phyloP scores from a whole-genome alignment of 92 coral and sea anemone species.

The Hydrozoanthus gracilis region DNA sequence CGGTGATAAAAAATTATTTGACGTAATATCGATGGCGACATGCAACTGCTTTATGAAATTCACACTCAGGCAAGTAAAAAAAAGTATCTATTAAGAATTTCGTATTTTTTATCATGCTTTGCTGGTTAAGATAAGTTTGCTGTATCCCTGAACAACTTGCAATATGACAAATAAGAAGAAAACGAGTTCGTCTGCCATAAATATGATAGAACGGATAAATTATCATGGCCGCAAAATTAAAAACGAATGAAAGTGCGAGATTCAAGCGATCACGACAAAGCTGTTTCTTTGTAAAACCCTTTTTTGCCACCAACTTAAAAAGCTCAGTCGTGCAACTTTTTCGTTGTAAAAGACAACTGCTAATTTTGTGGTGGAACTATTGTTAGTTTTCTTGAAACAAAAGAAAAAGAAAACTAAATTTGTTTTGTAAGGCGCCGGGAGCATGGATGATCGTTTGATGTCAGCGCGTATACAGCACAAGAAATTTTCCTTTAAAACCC shows the following conservation, averaged over 20 bases:
- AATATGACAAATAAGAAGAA: no score
- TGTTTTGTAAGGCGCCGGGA: background rate
- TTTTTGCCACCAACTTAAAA: background rate
- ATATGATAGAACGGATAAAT: background rate
- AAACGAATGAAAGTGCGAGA: background rate
- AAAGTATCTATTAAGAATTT: background rate
- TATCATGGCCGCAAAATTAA: background rate
- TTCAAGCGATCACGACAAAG: constrained; percentile 4
- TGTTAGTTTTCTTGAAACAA: constrained; percentile 10
- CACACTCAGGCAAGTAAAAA: background rate
- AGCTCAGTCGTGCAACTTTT: background rate
- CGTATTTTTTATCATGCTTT: background rate
- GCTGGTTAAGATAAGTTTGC: background rate
- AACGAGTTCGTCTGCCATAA: no score
- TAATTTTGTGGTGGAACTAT: background rate
- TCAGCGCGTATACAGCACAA: background rate
- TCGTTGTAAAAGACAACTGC: background rate
- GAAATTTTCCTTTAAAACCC: background rate
- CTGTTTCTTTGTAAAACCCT: background rate
- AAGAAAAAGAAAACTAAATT: background rate
- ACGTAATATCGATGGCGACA: background rate
- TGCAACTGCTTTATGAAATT: background rate
- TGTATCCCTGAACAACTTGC: no score
- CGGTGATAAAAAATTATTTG: background rate
- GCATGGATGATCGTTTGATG: no score